phyloP scores from a whole-genome alignment of 92 coral and sea anemone species.

The Metridium senile region DNA sequence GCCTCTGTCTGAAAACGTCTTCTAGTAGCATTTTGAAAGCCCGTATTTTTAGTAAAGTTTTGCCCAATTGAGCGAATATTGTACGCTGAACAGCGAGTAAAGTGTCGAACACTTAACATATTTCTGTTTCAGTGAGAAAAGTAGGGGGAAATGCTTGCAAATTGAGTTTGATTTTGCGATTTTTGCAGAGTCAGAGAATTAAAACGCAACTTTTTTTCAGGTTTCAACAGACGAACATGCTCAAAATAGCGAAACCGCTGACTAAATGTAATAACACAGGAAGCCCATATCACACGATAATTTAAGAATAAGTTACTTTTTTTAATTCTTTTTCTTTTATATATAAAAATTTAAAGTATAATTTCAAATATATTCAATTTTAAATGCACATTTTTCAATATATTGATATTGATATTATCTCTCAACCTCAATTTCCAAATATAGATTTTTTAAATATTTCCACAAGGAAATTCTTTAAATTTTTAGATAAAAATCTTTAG shows the following conservation, averaged over 20 bases:
- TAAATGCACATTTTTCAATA: too few species aligned
- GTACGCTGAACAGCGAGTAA: conserved; percentile 11
- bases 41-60: conserved; percentile 6
- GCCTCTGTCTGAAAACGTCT: conserved; percentile 79
- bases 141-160: neutral
- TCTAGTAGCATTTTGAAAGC: neutral
- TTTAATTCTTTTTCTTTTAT: neutral
- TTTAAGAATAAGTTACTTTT: neutral
- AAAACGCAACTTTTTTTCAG: neutral
- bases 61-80: neutral
- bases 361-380: too few species aligned
- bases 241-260: neutral
- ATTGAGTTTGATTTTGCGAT: neutral
- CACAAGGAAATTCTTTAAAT: neutral
- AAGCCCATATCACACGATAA: neutral
- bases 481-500: too few species aligned
- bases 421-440: too few species aligned
- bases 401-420: too few species aligned
- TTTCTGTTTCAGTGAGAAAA: neutral
- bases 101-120: conserved; percentile 10
- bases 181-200: neutral
- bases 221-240: conserved; percentile 4
- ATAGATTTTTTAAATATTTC: too few species aligned
- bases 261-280: neutral
- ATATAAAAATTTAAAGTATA: too few species aligned